phyloP scores from a whole-genome alignment of 1,140 invertebrate species.

The Globodera rostochiensis region DNA sequence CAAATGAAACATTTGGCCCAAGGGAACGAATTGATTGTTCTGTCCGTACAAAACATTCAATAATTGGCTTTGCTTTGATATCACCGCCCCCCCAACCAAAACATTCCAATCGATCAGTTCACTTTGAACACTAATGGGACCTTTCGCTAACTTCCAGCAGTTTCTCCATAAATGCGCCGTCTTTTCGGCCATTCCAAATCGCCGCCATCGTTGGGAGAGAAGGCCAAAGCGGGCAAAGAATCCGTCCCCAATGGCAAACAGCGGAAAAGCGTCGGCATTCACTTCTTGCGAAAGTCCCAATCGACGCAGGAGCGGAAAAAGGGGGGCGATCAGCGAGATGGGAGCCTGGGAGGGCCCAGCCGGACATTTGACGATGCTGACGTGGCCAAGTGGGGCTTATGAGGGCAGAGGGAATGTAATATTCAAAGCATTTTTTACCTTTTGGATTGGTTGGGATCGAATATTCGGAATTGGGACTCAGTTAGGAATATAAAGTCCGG shows the following conservation, averaged over 20 bases:
- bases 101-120: neutral
- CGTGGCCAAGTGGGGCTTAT: constrained; percentile 2
- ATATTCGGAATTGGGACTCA: too few relatives aligned
- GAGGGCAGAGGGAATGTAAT: constrained; percentile 12
- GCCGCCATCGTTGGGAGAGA: neutral
- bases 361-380: constrained; percentile 45
- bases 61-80: neutral
- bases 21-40: neutral
- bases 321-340: constrained; percentile 5
- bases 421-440: neutral
- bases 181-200: neutral
- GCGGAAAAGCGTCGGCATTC: neutral
- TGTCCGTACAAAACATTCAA: too few relatives aligned
- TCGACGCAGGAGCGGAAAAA: constrained; percentile 45
- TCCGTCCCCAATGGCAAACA: neutral
- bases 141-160: neutral
- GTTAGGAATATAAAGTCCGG: neutral
- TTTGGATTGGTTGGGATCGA: neutral
- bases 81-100: neutral
- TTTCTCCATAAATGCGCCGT: neutral
- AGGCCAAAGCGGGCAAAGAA: neutral
- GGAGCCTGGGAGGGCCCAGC: constrained; percentile 33
- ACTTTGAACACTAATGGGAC: neutral
- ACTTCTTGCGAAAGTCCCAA: constrained; percentile 50
- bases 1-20: neutral